Evolutionary conservation across 2,113 vertebrate species (phyloP).

Genomic region (Verasper variegatus): DNA sequence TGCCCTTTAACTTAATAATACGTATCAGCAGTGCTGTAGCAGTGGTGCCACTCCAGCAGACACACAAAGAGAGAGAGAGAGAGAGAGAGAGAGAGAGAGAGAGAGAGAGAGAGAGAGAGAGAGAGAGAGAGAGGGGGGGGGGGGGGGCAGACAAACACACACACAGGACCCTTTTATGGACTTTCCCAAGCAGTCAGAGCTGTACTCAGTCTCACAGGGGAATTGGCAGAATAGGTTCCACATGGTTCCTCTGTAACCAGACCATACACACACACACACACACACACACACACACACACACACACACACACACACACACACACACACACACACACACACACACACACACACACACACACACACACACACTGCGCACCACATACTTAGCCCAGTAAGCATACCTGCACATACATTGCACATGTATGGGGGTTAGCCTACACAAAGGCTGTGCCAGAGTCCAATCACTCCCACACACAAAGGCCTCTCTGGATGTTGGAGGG

Average conservation of each 20-base stretch:
- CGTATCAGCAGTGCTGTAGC: constrained; percentile 14
- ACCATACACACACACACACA: constrained; percentile 58
- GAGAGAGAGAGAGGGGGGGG: constrained; percentile 69
- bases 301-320: constrained; percentile 31
- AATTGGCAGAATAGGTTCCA: constrained; percentile 88
- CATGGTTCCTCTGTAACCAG: constrained; percentile 80
- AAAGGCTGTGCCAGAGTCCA: constrained; percentile 4
- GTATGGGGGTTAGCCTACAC: neutral
- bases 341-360: constrained; percentile 9
- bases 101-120: neutral
- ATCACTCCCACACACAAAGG: constrained; percentile 40
- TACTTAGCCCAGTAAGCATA: constrained; percentile 20
- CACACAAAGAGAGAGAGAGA: too few relatives aligned
- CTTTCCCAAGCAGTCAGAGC: constrained; percentile 84
- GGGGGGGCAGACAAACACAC: constrained; percentile 32
- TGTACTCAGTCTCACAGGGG: constrained; percentile 81
- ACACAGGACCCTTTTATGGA: constrained; percentile 84
- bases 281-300: constrained; percentile 32
- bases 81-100: constrained; percentile 63
- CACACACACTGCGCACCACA: constrained; percentile 22
- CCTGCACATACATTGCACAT: constrained; percentile 47
- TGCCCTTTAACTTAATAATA: constrained; percentile 40
- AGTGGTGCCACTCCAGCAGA: constrained; percentile 28
- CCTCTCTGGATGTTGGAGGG: constrained; percentile 50
- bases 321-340: neutral